Evolutionary conservation across 2,113 vertebrate species (phyloP).

Genomic region (Anseranas semipalmata): DNA sequence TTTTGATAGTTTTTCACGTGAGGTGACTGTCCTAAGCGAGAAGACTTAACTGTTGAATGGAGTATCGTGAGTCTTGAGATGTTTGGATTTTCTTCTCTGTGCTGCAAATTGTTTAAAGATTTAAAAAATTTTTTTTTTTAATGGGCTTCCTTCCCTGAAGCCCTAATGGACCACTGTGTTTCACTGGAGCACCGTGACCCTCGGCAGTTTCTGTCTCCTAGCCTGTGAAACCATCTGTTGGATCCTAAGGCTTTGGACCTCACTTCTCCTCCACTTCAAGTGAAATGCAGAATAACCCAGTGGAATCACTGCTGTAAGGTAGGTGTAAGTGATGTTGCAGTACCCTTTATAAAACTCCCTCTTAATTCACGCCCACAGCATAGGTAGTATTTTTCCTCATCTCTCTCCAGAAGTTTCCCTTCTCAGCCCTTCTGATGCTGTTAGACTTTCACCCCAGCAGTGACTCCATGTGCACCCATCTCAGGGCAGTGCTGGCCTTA

Average conservation of each 20-base stretch:
- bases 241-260: neutral
- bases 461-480: too few species aligned
- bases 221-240: neutral
- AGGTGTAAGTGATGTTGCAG: neutral
- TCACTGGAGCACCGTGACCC: neutral
- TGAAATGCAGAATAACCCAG: neutral
- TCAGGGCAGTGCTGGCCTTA: too few species aligned
- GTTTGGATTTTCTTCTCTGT: too few species aligned
- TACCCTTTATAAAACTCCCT: neutral
- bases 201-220: neutral
- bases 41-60: neutral
- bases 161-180: neutral
- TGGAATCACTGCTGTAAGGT: neutral
- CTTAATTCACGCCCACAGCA: neutral
- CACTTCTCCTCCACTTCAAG: neutral
- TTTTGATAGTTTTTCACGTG: neutral
- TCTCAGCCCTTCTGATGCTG: too few species aligned
- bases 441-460: too few species aligned
- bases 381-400: neutral
- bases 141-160: neutral
- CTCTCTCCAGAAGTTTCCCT: neutral
- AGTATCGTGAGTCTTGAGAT: neutral
- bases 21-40: neutral
- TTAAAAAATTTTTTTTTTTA: neutral
- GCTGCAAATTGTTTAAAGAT: neutral